Base-by-base conservation (phyloP, 2,113 vertebrate genomes). In the Hippocampus mohnikei region DNA sequence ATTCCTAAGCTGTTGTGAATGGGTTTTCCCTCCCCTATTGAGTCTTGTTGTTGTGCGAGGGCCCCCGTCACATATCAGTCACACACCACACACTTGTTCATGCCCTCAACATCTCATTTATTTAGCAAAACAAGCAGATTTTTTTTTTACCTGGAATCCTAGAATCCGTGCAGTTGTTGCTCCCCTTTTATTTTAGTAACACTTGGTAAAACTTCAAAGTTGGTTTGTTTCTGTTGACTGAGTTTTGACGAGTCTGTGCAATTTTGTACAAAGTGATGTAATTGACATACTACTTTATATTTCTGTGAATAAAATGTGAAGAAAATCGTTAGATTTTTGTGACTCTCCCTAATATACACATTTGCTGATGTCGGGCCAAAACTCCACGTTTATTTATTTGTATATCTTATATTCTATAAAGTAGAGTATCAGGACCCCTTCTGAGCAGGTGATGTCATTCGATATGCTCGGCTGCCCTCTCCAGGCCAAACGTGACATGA, bases 241-340 rank as follows among this genome's bases (percentile, higher is more conserved):
- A 86, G 85, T 91, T 91, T 92, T 89, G 81, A 90, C 86, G 83
- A 90, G 89, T 91, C 86, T 88, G 91, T 91, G 90, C 89, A 89
- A 86, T 92, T 93, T 92, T 93, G 91, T 92, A 93, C 85, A 90
- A 92, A 92, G 90, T 92, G 90, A 92, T 87, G 90, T 91, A 89
- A 82, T 90, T 91, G 84, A 92, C 89, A 88, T 91, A 89, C 83
- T 91, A 88, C 90, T 93, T 92, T 93, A 92, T 93, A 92, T 91
- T 92, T 91, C 90, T 92, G 92, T 93, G 88, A 93, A 93, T 93
- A 92, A 93, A 92, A 90, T 70, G 84, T 87, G 84, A 91, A 87
- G 67, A 90, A 83, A 81, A 72, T 60, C n/a, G 10, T 21, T 9
- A 12, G n/a, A 25, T 10, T 67, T 37, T n/a, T 52, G 48, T 29